Evolutionary conservation across 2,888 invertebrate genomes (phyloP), one percentile per base, ranked within the genome.

Genomic region (Buathra laborator): DNA sequence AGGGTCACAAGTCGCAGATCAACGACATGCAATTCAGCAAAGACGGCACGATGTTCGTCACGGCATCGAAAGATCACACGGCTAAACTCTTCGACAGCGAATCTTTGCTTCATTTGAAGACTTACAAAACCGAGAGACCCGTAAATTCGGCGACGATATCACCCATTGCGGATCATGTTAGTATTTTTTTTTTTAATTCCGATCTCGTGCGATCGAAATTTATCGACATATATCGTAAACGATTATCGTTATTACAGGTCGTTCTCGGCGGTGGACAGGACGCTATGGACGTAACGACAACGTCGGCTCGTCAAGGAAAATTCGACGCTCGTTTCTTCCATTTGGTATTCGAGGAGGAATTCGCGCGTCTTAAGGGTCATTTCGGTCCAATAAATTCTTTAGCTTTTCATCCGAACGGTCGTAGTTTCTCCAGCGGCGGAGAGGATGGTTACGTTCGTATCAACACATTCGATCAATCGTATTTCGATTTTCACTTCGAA

Each of bases 341-440:
- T 82, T 64, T 87, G n/a, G 95, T 97, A 43, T 97, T 96, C 91
- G 97, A 97, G 92, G 97, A 97, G 90, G 97, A 97, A 93, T 97
- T 97, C 92, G 97, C 96, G 0, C 94, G 96, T 82, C 97, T 99
- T n/a, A 99, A 99, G 94, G 99, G 99, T 81, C 99, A 99, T 95
- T 99, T 99, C 93, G 99, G 99, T 90, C 99, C 99, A 1, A 99
- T 99, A 92, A 99, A 99, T 96, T 98, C 98, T 94, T 96, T 99
- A 89, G 97, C 98, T 71, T 99, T 99, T 95, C 99, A 99, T 94
- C 99, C 99, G 1, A 98, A 99, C 95, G 99, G 99, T 72, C 98
- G 97, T 93, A 98, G 98, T 93, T 99, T 98, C 94, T 97, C 98
- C 81, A 98, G 99, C 74, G 99, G 99, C 32, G 99, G 99, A 93